Conservation (phyloP, 2,888 invertebrate genomes). For the Rhagonycha lutea region DNA sequence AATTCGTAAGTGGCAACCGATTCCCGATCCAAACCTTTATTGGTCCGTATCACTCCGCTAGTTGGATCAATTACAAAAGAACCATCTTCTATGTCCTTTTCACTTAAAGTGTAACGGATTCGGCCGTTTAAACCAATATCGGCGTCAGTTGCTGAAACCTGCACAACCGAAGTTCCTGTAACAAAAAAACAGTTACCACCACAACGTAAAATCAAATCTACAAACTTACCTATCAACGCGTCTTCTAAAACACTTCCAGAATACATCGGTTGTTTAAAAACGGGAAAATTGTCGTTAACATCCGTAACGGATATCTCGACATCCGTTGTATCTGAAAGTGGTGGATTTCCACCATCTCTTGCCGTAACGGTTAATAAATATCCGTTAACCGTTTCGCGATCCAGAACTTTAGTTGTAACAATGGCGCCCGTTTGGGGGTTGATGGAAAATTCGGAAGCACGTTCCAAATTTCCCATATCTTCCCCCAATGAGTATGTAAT, state of each 20-base stretch:
- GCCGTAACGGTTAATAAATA: constrained; percentile 92
- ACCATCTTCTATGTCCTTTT: constrained; percentile 79
- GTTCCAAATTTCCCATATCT: constrained; percentile 64
- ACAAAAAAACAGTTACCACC: not conserved
- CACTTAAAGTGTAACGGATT: constrained; percentile 76
- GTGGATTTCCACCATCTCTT: constrained; percentile 88
- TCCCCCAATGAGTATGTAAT: constrained; percentile 79
- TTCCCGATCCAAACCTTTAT: constrained; percentile 89
- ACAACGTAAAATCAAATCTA: too few relatives aligned
- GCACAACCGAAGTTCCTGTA: constrained; percentile 72
- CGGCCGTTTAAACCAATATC: constrained; percentile 88
- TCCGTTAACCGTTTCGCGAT: constrained; percentile 80
- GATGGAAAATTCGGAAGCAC: constrained; percentile 77
- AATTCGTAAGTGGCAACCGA: constrained; percentile 83
- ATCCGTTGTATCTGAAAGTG: constrained; percentile 91
- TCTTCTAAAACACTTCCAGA: constrained; percentile 85
- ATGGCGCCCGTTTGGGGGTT: constrained; percentile 94
- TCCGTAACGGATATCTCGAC: constrained; percentile 94
- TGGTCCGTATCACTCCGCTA: constrained; percentile 89
- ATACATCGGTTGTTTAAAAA: constrained; percentile 82
- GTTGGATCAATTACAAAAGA: constrained; percentile 92
- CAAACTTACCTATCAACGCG: constrained; percentile 71
- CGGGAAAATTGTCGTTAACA: constrained; percentile 93
- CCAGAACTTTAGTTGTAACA: constrained; percentile 80
- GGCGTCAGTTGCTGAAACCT: constrained; percentile 80